phyloP scores from a whole-genome alignment of 2,888 invertebrate species.

The Pantelozetes paolii region DNA sequence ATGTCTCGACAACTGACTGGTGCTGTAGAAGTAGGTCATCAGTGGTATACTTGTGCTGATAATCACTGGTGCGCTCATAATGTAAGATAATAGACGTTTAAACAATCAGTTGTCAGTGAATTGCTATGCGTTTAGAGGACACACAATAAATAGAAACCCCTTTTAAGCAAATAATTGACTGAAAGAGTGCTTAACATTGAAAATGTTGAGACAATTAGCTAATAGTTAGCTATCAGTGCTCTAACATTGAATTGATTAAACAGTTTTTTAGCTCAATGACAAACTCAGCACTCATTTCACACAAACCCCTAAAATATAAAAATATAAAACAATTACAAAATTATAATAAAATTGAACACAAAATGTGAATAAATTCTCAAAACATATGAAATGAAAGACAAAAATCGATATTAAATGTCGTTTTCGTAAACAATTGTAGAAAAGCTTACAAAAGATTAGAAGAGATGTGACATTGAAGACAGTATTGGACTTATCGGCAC shows the following conservation, averaged over 20 bases:
- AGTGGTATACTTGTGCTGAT: background rate
- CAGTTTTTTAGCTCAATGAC: constrained; percentile 5
- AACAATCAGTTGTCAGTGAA: background rate
- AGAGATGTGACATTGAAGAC: too few species aligned
- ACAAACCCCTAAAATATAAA: background rate
- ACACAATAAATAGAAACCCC: background rate
- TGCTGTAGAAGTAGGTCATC: constrained; percentile 1
- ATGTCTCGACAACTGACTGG: background rate
- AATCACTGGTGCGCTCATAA: background rate
- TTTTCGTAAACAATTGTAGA: too few species aligned
- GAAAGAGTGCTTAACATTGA: constrained; percentile 1
- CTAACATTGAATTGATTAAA: constrained; percentile 2
- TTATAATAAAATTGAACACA: too few species aligned
- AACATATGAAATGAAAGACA: too few species aligned
- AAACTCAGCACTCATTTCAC: background rate
- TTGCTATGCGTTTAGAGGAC: background rate
- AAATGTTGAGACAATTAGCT: background rate
- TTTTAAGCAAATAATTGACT: background rate
- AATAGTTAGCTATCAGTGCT: background rate
- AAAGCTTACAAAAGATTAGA: too few species aligned
- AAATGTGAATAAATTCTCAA: too few species aligned
- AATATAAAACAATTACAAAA: too few species aligned
- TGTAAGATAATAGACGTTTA: background rate
- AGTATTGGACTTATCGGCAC: too few species aligned
- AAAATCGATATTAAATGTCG: too few species aligned